Conservation (phyloP, 2,888 invertebrate species). For the Ethmia dodecea region DNA sequence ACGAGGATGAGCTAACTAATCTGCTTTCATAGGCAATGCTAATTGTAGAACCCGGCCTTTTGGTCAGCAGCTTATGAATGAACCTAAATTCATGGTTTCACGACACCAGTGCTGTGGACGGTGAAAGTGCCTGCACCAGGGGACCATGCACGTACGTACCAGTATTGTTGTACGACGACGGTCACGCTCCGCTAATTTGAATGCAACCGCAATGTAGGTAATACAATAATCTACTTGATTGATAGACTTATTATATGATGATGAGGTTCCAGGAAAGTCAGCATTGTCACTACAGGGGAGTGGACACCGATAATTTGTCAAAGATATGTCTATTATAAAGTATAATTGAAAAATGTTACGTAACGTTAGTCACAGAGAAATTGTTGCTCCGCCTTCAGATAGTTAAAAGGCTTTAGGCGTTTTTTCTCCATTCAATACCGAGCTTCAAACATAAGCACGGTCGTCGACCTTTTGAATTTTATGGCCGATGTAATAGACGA, state of each 20-base stretch:
- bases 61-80: not conserved
- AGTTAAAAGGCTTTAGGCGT: constrained; percentile 57
- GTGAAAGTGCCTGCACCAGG: constrained; percentile 46
- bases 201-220: constrained; percentile 48
- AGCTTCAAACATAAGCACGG: constrained; percentile 38
- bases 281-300: constrained; percentile 46
- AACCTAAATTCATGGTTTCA: constrained; percentile 20
- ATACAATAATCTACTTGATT: constrained; percentile 62
- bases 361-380: constrained; percentile 59
- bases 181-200: constrained; percentile 60
- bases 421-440: constrained; percentile 58
- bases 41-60: not conserved
- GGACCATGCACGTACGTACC: constrained; percentile 30
- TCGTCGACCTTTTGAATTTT: constrained; percentile 55
- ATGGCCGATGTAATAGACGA: constrained; percentile 59
- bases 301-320: constrained; percentile 45
- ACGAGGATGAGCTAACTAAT: no score
- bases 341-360: constrained; percentile 63
- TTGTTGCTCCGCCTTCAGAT: constrained; percentile 54
- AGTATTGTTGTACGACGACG: constrained; percentile 48
- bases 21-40: no score
- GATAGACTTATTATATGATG: constrained; percentile 64
- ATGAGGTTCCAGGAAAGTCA: constrained; percentile 56
- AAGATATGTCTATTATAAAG: constrained; percentile 46
- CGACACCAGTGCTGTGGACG: constrained; percentile 35